These are phyloP conservation scores for Drosophila antonietae DNA, from an alignment of 2,888 invertebrate species.

Conservation along the genomic window DNA sequence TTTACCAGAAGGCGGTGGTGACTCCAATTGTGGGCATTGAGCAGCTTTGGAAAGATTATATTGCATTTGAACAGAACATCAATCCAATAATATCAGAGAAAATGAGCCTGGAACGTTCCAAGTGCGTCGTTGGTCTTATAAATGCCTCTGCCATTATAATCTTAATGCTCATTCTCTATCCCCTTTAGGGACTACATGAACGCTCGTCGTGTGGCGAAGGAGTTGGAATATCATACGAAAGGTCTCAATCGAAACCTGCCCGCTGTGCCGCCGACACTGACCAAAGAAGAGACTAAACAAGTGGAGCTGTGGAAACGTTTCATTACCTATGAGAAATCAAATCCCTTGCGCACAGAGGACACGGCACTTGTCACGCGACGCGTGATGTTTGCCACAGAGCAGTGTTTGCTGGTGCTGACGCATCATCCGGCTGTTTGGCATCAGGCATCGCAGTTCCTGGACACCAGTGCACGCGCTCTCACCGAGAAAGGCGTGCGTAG, in stretches of 20 bases:
- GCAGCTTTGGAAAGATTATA: conserved; percentile 98
- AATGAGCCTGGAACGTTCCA: conserved; percentile 97
- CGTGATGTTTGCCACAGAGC: conserved; percentile 99
- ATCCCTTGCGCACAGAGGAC: conserved; percentile 98
- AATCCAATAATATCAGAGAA: conserved; percentile 94
- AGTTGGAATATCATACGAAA: conserved; percentile 96
- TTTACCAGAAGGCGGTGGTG: conserved; percentile 97
- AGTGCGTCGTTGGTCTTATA: conserved; percentile 64
- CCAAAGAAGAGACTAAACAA: conserved; percentile 96
- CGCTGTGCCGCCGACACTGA: conserved; percentile 97
- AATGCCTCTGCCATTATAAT: background rate
- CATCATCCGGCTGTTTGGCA: conserved; percentile 99
- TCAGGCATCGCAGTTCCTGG: conserved; percentile 98
- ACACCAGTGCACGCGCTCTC: conserved; percentile 96
- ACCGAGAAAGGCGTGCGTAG: conserved; percentile 95
- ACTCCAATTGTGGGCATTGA: conserved; percentile 99
- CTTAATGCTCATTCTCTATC: background rate
- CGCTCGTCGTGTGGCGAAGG: conserved; percentile 97
- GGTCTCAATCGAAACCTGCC: conserved; percentile 98
- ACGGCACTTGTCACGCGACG: conserved; percentile 95
- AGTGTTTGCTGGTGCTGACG: conserved; percentile 97
- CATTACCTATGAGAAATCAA: conserved; percentile 98
- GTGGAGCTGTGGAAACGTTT: conserved; percentile 99
- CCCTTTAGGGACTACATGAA: conserved; percentile 97
- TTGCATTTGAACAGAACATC: conserved; percentile 97